Conservation (phyloP, 2,888 invertebrate genomes). For the Harpalus rufipes region DNA sequence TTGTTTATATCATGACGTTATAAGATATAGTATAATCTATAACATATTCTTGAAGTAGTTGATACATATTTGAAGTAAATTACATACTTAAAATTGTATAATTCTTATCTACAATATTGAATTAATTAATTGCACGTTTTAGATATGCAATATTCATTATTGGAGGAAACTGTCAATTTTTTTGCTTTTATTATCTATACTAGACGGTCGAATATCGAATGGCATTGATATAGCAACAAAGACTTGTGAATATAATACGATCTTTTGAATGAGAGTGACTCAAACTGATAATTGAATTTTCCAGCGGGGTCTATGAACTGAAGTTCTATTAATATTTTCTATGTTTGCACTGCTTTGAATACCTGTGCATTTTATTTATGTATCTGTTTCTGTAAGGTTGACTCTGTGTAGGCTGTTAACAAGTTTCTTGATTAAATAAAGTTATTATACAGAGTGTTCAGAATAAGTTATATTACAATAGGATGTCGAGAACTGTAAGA, state of each 20-base stretch:
- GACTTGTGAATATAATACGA: slow-evolving; percentile 12
- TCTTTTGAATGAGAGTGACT: slow-evolving; percentile 13
- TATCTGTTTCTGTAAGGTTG: slow-evolving; percentile 2
- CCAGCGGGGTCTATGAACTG: slow-evolving; percentile 47
- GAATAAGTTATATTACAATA: too few species aligned
- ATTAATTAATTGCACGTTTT: background rate
- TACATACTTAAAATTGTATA: background rate
- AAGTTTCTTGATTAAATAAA: background rate
- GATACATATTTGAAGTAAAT: background rate
- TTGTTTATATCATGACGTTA: too few species aligned
- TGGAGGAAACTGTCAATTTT: background rate
- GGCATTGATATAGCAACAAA: background rate
- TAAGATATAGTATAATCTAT: too few species aligned
- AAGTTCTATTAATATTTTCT: slow-evolving; percentile 54
- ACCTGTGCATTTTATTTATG: slow-evolving; percentile 36
- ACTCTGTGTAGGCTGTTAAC: background rate
- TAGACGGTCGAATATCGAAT: background rate
- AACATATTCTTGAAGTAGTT: too few species aligned
- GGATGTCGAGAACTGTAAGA: too few species aligned
- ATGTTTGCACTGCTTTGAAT: slow-evolving; percentile 36
- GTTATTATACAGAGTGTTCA: background rate
- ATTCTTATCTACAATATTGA: background rate
- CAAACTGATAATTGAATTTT: slow-evolving; percentile 50
- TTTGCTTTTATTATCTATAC: background rate
- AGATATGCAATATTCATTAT: background rate